Evolutionary conservation across 2,113 vertebrate species (phyloP), one percentile per base, ranked within the genome.

Genomic region (Telmatochromis bifrenatus): DNA sequence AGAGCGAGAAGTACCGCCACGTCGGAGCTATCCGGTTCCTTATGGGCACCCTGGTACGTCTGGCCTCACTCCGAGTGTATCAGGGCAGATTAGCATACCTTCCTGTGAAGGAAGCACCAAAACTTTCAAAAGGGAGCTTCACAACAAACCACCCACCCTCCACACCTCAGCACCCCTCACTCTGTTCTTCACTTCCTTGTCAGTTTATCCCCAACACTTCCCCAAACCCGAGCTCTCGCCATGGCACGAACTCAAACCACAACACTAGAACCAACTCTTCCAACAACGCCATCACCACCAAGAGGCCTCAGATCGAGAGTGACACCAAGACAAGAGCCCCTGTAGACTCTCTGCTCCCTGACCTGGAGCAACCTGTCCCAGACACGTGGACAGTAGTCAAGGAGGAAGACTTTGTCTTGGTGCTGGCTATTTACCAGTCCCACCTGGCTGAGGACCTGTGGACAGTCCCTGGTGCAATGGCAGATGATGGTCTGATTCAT

Each of bases 1-100:
- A 98, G 92, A 99, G 97, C 0, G 98, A 99, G 96, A 98, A 97
- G 94, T 98, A 98, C 85, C 97, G 98, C 8, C 93, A 95, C 9
- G 95, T 98, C 3, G 98, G 98, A 17, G 96, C 96, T 0, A 95
- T 97, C 12, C 98, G 98, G 86, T 99, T 99, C 93, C 96, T 98
- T 0, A 84, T 99, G 94, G 98, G 98, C 82, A 98, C 97, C 1
- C 89, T 98, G 84, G 96, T 97, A 85, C 97, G 97, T 21, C 95
- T 98, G 87, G 96, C 95, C 3, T 88, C 96, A 13, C 95, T 97
- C 35, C 35, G 87, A n/a, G 92, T 95, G 12, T 96, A 93, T 94
- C 97, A 93, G 75, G 98, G 98, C 81, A 95, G 94, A 47, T 94
- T 99, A 70, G 97, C 98, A 12, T 99, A 97, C 93, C 97, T 99